These are phyloP conservation scores for Hemiscyllium ocellatum DNA, from an alignment of 2,113 vertebrate genomes.

Conservation along the genomic window DNA sequence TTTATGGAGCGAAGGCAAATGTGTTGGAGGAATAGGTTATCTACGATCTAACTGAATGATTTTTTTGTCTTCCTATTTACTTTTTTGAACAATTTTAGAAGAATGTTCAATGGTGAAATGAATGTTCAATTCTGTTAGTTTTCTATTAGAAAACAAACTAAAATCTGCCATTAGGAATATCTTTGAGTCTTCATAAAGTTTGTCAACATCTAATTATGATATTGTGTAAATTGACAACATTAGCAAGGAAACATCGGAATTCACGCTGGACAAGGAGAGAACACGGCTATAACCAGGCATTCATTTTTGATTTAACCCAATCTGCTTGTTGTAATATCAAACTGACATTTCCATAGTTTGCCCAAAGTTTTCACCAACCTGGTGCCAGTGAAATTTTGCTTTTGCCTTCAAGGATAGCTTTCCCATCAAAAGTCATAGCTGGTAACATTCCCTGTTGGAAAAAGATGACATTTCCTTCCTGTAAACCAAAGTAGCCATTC, in stretches of 20 bases:
- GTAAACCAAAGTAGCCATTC: constrained; percentile 80
- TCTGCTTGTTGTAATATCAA: background rate
- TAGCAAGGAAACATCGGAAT: background rate
- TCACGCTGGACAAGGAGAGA: background rate
- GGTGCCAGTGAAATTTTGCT: constrained; percentile 88
- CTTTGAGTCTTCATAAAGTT: background rate
- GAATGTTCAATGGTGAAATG: no score
- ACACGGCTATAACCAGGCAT: constrained; percentile 5
- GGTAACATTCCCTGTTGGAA: constrained; percentile 98
- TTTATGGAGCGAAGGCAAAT: background rate
- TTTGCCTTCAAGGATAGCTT: constrained; percentile 84
- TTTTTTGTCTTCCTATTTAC: background rate
- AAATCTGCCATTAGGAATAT: background rate
- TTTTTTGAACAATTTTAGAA: background rate
- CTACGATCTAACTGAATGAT: background rate
- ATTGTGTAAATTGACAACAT: background rate
- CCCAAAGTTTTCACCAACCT: constrained; percentile 56
- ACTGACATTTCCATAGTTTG: background rate
- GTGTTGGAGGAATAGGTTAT: background rate
- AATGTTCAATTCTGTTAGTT: background rate
- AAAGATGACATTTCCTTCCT: constrained; percentile 72
- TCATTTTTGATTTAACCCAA: background rate
- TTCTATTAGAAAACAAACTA: background rate
- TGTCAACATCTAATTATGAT: background rate
- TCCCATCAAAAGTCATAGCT: constrained; percentile 81